phyloP scores from a whole-genome alignment of 2,797 vertebrate species.

The Chelon labrosus region DNA sequence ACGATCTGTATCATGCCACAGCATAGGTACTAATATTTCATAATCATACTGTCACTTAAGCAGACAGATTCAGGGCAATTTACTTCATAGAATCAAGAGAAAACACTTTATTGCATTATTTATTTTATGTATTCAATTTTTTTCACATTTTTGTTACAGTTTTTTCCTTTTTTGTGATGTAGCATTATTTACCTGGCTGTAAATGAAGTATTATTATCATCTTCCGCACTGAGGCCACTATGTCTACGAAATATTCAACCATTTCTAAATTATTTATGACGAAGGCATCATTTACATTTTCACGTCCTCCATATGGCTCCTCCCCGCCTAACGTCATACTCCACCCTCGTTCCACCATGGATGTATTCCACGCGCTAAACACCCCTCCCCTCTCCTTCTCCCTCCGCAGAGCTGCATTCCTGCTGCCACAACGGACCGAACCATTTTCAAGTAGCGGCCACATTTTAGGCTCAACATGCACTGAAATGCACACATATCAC shows the following conservation, averaged over 20 bases:
- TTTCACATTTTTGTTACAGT: neutral
- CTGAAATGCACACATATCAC: fast-evolving
- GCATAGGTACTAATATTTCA: too few relatives aligned
- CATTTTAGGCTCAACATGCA: neutral
- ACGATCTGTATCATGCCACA: too few relatives aligned
- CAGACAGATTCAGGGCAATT: too few relatives aligned
- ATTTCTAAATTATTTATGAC: constrained; percentile 12
- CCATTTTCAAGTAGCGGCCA: constrained; percentile 31
- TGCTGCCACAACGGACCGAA: constrained; percentile 58
- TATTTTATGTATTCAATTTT: too few relatives aligned
- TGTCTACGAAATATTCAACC: neutral
- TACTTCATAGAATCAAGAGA: too few relatives aligned
- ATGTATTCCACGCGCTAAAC: neutral
- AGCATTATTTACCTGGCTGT: too few relatives aligned
- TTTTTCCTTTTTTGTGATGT: neutral
- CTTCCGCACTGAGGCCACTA: neutral
- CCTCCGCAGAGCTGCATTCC: constrained; percentile 76
- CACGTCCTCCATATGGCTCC: constrained; percentile 24
- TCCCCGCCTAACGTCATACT: constrained; percentile 41
- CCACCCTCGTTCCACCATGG: constrained; percentile 21
- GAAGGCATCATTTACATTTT: constrained; percentile 30
- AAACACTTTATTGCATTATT: too few relatives aligned
- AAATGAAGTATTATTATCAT: neutral
- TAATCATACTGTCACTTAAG: too few relatives aligned
- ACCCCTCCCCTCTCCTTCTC: constrained; percentile 35